phyloP scores from a whole-genome alignment of 2,797 vertebrate genomes.

The Spizella passerina region DNA sequence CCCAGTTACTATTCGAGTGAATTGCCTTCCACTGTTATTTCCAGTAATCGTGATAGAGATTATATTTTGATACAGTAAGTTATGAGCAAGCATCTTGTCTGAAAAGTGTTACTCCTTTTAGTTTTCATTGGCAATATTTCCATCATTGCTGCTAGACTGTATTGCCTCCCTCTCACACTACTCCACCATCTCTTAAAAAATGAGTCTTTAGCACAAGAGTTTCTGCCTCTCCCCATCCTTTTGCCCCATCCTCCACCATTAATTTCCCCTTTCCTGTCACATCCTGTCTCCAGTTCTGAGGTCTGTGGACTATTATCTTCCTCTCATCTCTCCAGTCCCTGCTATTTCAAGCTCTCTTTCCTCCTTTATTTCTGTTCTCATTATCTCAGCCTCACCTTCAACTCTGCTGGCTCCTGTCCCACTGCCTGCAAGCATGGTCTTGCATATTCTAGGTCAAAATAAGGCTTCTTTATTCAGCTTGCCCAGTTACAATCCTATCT shows the following conservation, averaged over 20 bases:
- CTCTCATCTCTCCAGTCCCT: not conserved
- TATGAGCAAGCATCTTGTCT: not conserved
- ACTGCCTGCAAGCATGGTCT: not conserved
- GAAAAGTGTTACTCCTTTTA: not conserved
- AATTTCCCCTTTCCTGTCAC: not conserved
- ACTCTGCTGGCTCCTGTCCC: not conserved
- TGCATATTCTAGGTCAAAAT: constrained; percentile 44
- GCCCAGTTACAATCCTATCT: not conserved
- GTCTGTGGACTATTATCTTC: not conserved
- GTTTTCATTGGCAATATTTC: not conserved
- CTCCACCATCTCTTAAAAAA: not conserved
- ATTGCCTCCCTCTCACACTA: not conserved
- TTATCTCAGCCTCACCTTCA: constrained; percentile 40
- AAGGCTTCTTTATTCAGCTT: not conserved
- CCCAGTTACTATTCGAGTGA: too few species aligned
- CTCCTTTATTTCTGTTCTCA: constrained; percentile 9
- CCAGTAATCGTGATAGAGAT: not conserved
- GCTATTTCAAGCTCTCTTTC: not conserved
- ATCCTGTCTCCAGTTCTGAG: not conserved
- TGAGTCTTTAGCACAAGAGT: not conserved
- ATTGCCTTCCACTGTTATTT: not conserved
- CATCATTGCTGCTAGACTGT: not conserved
- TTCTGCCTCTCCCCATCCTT: not conserved
- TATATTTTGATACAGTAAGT: not conserved
- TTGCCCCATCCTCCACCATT: not conserved